Evolutionary conservation across 2,888 invertebrate genomes (phyloP), one percentile per base, ranked within the genome.

Genomic region (Trachelus iudaicus): DNA sequence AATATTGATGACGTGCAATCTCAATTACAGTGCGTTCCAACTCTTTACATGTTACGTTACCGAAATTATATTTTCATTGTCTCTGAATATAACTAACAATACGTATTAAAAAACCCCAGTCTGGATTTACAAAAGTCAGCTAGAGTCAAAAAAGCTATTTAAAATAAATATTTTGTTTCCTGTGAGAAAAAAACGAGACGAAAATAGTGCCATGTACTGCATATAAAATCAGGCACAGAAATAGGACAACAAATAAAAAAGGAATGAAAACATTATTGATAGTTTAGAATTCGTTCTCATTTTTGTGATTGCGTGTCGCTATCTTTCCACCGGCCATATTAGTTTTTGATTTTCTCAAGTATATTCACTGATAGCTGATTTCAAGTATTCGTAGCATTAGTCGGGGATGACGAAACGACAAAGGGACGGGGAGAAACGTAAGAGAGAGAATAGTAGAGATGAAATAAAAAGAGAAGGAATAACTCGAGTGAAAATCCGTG

Each of bases 41-140:
- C 15, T 40, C 40, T 40, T 40, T 40, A 40, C 40, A 4, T 15
- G 15, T 40, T 40, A 40, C 40, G 4, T 40, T 40, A 40, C 15
- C 15, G 4, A 6, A 40, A 40, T 1, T 40, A 40, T 40, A 40
- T 40, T 15, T 40, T 40, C 40, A 40, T 40, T 40, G 15, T 40
- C 15, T 40, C 40, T 15, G 15, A 15, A 15, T 40, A 4, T 15
- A 15, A 40, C 15, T 40, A 15, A 40, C 6, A 40, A 15, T 15
- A 15, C 0, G 4, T 15, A 40, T 4, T 4, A 6, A 40, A 15
- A 40, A 15, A 0, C 0, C 15, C 15, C 4, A 15, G 15, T 1
- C 6, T 40, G 40, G 40, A 40, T 40, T 15, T 40, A 40, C 1
- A 40, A 40, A 40, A 6, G 13, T 40, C 6, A 40, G 40, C 4